Conservation (phyloP, 53 echinoderm and acorn worm species). For the Echinarachnius parma region DNA sequence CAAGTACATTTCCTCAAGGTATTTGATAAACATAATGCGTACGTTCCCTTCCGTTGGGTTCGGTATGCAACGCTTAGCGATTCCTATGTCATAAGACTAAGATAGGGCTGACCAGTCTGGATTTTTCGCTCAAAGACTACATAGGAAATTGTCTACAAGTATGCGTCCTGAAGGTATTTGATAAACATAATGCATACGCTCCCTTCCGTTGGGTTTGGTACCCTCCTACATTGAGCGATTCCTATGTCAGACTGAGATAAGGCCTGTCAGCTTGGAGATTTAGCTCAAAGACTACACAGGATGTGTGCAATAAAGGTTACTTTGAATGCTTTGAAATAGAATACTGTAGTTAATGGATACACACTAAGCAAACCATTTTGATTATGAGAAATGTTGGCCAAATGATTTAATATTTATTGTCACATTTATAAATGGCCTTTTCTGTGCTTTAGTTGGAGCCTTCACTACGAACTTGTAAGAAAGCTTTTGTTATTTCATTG, state of each 20-base stretch:
- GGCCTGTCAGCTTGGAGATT: too few species aligned
- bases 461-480: too few species aligned
- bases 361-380: too few species aligned
- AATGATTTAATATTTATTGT: too few species aligned
- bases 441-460: too few species aligned
- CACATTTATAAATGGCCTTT: too few species aligned
- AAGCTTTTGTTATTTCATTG: too few species aligned
- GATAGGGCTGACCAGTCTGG: slow-evolving; percentile 62
- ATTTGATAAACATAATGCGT: slow-evolving; percentile 85
- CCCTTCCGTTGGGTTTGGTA: slow-evolving; percentile 93
- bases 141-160: slow-evolving; percentile 72
- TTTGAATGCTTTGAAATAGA: too few species aligned
- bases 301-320: too few species aligned
- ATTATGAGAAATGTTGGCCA: too few species aligned
- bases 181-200: slow-evolving; percentile 81
- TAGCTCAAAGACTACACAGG: too few species aligned
- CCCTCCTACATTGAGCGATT: slow-evolving; percentile 83
- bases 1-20: slow-evolving; percentile 81
- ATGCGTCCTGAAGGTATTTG: slow-evolving; percentile 89
- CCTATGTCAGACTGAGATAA: slow-evolving; percentile 82
- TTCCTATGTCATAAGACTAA: slow-evolving; percentile 78
- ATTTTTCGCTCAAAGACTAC: slow-evolving; percentile 94
- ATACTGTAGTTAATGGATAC: too few species aligned
- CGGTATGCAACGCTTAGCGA: slow-evolving; percentile 89
- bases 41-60: slow-evolving; percentile 89